Evolutionary conservation across 2,113 vertebrate species (phyloP).

Genomic region (Cygnus buccinator): DNA sequence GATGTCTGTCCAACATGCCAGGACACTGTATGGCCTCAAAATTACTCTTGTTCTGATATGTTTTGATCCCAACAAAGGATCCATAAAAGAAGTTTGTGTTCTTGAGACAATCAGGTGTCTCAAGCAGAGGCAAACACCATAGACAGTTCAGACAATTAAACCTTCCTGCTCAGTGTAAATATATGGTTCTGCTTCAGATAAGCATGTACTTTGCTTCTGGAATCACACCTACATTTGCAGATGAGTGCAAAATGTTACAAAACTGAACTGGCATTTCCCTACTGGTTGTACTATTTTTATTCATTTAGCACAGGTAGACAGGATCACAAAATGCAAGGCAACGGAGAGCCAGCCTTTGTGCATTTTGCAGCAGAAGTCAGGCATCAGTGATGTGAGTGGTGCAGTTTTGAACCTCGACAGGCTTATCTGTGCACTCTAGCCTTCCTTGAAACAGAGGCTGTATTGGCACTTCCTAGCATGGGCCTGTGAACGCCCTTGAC

Average conservation of each 20-base stretch:
- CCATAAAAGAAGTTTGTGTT: neutral
- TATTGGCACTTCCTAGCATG: neutral
- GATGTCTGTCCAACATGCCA: neutral
- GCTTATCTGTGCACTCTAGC: neutral
- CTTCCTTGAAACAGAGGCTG: neutral
- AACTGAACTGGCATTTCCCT: neutral
- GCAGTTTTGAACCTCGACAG: neutral
- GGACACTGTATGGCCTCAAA: neutral
- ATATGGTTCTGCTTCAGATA: neutral
- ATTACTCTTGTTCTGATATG: neutral
- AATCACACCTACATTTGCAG: neutral
- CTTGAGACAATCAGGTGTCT: neutral
- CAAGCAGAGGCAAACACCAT: neutral
- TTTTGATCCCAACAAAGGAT: neutral
- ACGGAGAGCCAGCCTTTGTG: neutral
- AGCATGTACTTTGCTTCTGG: neutral
- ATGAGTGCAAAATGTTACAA: neutral
- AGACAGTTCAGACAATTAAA: neutral
- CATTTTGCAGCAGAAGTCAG: neutral
- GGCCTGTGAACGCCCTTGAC: neutral
- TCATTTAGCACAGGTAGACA: neutral
- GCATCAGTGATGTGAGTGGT: rapidly evolving
- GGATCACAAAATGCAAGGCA: neutral
- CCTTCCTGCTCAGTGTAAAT: neutral
- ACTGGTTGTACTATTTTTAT: neutral